These are phyloP conservation scores for Vultur gryphus DNA, from an alignment of 2,797 vertebrate species.

Conservation along the genomic window DNA sequence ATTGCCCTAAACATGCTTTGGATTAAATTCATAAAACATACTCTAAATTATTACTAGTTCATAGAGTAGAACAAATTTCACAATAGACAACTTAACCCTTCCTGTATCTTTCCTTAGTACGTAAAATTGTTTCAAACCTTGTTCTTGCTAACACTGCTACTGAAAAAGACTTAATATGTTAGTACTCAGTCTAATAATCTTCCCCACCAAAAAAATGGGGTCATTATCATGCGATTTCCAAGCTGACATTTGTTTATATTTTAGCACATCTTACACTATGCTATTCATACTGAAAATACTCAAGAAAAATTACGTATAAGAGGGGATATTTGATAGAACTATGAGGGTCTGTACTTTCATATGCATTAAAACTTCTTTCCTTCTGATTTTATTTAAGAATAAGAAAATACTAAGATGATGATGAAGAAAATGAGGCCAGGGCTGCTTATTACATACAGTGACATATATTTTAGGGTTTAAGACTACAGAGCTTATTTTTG, in stretches of 20 bases:
- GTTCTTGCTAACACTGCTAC: neutral
- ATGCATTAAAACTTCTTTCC: neutral
- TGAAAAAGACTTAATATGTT: neutral
- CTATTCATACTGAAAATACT: neutral
- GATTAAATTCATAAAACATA: neutral
- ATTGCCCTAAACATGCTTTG: neutral
- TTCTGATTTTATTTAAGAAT: neutral
- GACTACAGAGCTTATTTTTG: neutral
- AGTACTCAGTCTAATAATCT: neutral
- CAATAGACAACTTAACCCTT: neutral
- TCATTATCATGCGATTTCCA: neutral
- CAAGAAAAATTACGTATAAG: neutral
- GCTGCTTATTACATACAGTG: neutral
- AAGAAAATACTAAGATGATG: neutral
- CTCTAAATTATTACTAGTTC: neutral
- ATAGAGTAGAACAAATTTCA: neutral
- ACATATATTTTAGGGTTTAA: neutral
- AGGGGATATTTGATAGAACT: neutral
- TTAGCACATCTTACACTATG: neutral
- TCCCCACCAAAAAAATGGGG: neutral
- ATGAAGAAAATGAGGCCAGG: neutral
- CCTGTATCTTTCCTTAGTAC: neutral
- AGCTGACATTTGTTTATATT: neutral
- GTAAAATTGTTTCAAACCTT: neutral
- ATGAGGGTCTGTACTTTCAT: neutral